These are phyloP conservation scores for Leptestheria dahalacensis DNA, from an alignment of 1,140 invertebrate genomes.

Conservation along the genomic window DNA sequence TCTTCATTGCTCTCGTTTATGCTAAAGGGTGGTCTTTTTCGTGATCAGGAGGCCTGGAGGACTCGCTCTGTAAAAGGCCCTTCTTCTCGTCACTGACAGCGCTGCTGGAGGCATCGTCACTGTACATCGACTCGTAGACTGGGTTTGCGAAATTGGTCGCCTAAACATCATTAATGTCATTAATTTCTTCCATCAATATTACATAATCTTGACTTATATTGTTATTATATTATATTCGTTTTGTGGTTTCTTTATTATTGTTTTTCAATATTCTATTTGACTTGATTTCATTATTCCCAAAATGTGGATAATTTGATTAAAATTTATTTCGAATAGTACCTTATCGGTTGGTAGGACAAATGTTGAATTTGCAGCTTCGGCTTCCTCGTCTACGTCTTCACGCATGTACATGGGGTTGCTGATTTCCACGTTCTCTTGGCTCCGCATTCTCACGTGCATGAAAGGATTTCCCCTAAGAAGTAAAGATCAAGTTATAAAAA, in stretches of 20 bases:
- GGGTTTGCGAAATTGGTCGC: constrained; percentile 63
- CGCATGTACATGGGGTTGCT: constrained; percentile 69
- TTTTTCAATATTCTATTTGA: too few species aligned
- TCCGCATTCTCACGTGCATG: constrained; percentile 57
- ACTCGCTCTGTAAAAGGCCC: constrained; percentile 31
- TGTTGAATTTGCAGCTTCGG: constrained; percentile 33
- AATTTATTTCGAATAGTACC: constrained; percentile 6
- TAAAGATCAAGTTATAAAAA: too few species aligned
- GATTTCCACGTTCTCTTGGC: constrained; percentile 55
- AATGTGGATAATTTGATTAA: not conserved
- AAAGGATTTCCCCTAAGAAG: constrained; percentile 45
- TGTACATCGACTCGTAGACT: constrained; percentile 65
- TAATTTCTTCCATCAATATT: too few species aligned
- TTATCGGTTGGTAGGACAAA: constrained; percentile 22
- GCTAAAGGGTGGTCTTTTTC: constrained; percentile 10
- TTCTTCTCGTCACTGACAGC: constrained; percentile 35
- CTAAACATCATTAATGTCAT: too few species aligned
- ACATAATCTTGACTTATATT: too few species aligned
- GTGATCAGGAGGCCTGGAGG: constrained; percentile 4
- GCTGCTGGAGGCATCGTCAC: constrained; percentile 26
- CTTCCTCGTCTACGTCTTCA: constrained; percentile 45
- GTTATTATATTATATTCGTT: too few species aligned
- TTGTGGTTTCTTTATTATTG: too few species aligned
- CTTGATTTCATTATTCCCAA: not conserved
- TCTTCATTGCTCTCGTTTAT: not conserved